Base-by-base conservation (phyloP, 1,140 invertebrate genomes). In the Tyrophagus putrescentiae region DNA sequence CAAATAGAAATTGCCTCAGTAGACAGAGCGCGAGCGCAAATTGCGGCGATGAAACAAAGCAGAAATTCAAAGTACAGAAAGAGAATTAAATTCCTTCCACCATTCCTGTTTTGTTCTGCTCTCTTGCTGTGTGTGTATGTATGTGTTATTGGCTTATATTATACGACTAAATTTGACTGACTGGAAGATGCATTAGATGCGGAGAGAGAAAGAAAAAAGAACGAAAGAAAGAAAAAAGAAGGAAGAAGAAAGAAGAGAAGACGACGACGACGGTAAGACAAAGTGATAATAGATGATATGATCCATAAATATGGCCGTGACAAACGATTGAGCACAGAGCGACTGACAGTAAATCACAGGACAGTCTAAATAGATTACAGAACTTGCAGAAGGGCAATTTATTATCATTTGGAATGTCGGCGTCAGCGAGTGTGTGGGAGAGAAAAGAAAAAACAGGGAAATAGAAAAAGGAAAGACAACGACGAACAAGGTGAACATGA, bases 231-330 rank as follows among this genome's bases (percentile, higher is more conserved):
- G n/a, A 39, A n/a, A 13, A n/a, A 39, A 39, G 11, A n/a, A 42
- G 41, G 25, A 3, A n/a, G 18, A 42, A 42, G 18, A 42, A 42
- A n/a, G n/a, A n/a, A n/a, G n/a, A n/a, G n/a, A n/a, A n/a, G n/a
- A n/a, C n/a, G n/a, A n/a, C n/a, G n/a, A n/a, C n/a, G n/a, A n/a
- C n/a, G n/a, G n/a, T n/a, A n/a, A n/a, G 36, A 39, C 36, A 39
- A 39, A 39, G 36, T 39, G 45, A 48, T 48, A 48, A 48, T 48
- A 48, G 45, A 48, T 48, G 45, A 48, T 48, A 48, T 48, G 45
- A 48, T 48, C 45, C 45, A 48, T 48, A 48, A 48, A 48, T 21
- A 48, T 48, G 45, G 45, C 7, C 7, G 31, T 29, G 7, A 48
- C 45, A 7, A 21, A 48, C 45, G 45, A 48, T 48, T 48, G 45